Evolutionary conservation across 2,888 invertebrate species (phyloP).

Genomic region (Graphium colonna): DNA sequence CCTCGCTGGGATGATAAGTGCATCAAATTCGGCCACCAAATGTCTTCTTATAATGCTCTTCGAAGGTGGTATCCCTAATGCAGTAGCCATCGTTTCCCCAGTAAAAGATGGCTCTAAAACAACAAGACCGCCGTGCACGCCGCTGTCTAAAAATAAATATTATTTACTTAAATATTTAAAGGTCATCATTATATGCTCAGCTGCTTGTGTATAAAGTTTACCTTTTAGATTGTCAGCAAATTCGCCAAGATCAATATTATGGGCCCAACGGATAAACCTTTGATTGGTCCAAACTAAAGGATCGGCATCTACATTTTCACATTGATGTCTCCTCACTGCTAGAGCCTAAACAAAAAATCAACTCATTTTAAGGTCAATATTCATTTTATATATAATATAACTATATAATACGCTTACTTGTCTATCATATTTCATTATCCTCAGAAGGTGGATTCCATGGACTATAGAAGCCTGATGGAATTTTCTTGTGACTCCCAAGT

Average conservation of each 20-base stretch:
- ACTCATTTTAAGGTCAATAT: too few relatives aligned
- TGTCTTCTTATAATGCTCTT: constrained; percentile 96
- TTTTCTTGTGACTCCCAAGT: constrained; percentile 94
- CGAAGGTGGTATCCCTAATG: constrained; percentile 93
- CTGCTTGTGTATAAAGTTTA: constrained; percentile 54
- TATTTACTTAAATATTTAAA: not conserved
- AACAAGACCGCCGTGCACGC: constrained; percentile 96
- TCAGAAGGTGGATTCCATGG: constrained; percentile 94
- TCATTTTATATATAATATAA: not conserved
- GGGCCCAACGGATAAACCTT: constrained; percentile 95
- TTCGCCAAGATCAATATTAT: constrained; percentile 95
- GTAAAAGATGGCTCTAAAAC: constrained; percentile 96
- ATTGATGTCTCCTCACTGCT: constrained; percentile 91
- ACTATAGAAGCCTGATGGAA: constrained; percentile 97
- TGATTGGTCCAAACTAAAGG: constrained; percentile 98
- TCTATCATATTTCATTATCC: constrained; percentile 95
- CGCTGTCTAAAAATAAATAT: constrained; percentile 85
- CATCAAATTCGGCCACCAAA: constrained; percentile 93
- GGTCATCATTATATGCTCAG: too few relatives aligned
- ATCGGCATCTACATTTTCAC: constrained; percentile 93
- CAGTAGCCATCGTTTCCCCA: constrained; percentile 96
- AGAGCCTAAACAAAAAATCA: constrained; percentile 81
- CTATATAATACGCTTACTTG: constrained; percentile 80
- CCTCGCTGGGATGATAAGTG: constrained; percentile 95
- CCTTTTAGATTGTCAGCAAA: constrained; percentile 96